These are phyloP conservation scores for Melanotaenia trifasciata DNA, from an alignment of 2,797 vertebrate species.

Conservation along the genomic window DNA sequence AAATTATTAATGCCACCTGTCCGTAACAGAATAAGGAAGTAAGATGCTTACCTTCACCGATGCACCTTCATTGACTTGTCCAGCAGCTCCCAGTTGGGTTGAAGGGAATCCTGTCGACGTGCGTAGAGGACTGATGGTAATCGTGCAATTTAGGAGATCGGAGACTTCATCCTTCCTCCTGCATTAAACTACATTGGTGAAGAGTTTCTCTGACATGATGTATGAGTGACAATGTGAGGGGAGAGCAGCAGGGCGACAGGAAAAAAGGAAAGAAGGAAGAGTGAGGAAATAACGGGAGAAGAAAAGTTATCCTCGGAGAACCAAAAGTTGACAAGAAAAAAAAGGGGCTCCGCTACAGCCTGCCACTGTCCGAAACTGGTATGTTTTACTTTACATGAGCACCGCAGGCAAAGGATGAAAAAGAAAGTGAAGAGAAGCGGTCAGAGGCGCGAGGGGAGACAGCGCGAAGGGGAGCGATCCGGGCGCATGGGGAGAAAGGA, in stretches of 20 bases:
- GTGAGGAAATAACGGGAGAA: conserved; percentile 14
- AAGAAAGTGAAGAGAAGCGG: conserved; percentile 41
- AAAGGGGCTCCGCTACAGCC: conserved; percentile 31
- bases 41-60: conserved; percentile 80
- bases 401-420: conserved; percentile 35
- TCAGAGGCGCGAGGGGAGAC: conserved; percentile 42
- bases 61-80: conserved; percentile 73
- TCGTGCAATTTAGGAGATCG: conserved; percentile 68
- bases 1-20: conserved; percentile 62
- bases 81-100: conserved; percentile 66
- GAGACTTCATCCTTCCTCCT: conserved; percentile 59
- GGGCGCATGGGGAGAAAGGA: conserved; percentile 45
- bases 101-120: conserved; percentile 73
- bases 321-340: conserved; percentile 62
- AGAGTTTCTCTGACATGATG: conserved; percentile 40
- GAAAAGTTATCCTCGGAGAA: conserved; percentile 64
- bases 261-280: conserved; percentile 3
- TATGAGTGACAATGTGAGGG: conserved; percentile 22
- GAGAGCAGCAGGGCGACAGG: conserved; percentile 1
- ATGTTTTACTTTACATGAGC: conserved; percentile 41
- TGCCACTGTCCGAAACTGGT: conserved; percentile 28
- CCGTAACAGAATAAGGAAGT: conserved; percentile 54
- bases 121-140: conserved; percentile 60
- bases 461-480: conserved; percentile 51
- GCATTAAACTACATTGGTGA: conserved; percentile 54